Evolutionary conservation across 2,888 invertebrate genomes (phyloP).

Genomic region (Timandra comae): DNA sequence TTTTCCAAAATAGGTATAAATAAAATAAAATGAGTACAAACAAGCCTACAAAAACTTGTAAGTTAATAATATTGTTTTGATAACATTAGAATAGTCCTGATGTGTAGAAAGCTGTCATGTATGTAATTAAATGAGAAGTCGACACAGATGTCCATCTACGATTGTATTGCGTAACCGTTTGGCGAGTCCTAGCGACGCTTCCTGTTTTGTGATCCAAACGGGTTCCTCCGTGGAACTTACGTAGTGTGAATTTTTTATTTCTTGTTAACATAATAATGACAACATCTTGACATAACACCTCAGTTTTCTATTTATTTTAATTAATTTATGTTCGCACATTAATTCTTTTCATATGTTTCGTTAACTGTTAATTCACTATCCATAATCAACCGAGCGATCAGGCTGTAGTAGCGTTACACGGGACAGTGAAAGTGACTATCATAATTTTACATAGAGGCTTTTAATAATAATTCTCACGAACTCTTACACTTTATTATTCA

Average conservation of each 20-base stretch:
- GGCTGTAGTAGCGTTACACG: conserved; percentile 34
- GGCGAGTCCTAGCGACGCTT: conserved; percentile 12
- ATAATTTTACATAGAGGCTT: conserved; percentile 32
- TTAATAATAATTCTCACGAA: conserved; percentile 52
- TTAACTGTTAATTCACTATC: conserved; percentile 13
- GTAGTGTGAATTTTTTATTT: too few species aligned
- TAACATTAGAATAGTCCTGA: too few species aligned
- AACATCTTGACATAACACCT: too few species aligned
- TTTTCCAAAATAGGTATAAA: too few species aligned
- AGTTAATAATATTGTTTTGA: too few species aligned
- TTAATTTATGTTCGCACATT: too few species aligned
- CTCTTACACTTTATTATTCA: conserved; percentile 30
- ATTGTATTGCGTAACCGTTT: conserved; percentile 15
- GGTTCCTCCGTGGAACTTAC: too few species aligned
- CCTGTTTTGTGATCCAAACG: conserved; percentile 9
- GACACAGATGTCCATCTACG: conserved; percentile 11
- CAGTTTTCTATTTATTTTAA: too few species aligned
- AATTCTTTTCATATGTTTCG: too few species aligned
- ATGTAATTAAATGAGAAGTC: conserved; percentile 11
- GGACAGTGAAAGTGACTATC: conserved; percentile 55
- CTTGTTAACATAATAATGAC: too few species aligned
- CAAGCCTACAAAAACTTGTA: too few species aligned
- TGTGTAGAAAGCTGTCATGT: conserved; percentile 18
- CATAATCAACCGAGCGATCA: conserved; percentile 4
- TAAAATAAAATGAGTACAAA: too few species aligned